Conservation (phyloP, 1,140 invertebrate species). For the Andricus grossulariae region DNA sequence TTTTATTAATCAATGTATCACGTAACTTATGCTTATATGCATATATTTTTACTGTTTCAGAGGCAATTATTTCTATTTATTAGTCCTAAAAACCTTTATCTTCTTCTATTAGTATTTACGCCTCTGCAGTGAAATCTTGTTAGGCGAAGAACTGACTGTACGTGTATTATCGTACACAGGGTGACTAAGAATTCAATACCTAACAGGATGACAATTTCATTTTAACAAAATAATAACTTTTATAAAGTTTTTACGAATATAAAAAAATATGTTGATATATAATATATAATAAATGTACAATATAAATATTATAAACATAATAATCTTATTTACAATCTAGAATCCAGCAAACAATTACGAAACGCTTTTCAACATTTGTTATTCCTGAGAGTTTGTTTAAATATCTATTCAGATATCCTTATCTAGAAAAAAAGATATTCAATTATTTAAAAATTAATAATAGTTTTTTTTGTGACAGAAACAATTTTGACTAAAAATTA, state of each 20-base stretch:
- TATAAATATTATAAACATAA: too few relatives aligned
- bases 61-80: background rate
- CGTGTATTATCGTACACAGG: background rate
- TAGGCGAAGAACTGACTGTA: conserved; percentile 22
- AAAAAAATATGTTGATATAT: background rate
- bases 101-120: conserved; percentile 27
- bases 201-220: background rate
- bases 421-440: background rate
- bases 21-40: background rate
- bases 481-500: too few relatives aligned
- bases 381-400: too few relatives aligned
- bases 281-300: too few relatives aligned
- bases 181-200: background rate
- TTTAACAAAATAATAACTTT: conserved; percentile 12
- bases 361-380: too few relatives aligned
- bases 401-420: background rate
- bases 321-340: too few relatives aligned
- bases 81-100: conserved; percentile 8
- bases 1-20: background rate
- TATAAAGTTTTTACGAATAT: background rate
- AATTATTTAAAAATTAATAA: too few relatives aligned
- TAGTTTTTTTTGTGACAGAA: too few relatives aligned
- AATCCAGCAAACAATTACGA: too few relatives aligned
- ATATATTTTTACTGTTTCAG: background rate
- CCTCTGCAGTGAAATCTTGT: conserved; percentile 23